Evolutionary conservation across 2,113 vertebrate species (phyloP), one percentile per base, ranked within the genome.

Genomic region (Cranoglanis bouderius): DNA sequence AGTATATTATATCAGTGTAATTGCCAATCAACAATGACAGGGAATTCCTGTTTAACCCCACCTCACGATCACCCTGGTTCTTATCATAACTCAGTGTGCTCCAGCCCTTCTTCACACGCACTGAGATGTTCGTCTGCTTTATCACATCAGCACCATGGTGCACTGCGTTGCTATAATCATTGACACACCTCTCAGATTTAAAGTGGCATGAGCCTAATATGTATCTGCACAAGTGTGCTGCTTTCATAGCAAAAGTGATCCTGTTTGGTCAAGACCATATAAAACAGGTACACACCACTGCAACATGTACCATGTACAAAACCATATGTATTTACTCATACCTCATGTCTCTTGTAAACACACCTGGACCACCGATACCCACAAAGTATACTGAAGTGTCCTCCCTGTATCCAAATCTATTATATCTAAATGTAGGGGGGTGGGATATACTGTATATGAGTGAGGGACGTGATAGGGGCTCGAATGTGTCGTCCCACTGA

Each of bases 1-100:
- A 67, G 53, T 13, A 26, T 63, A 19, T 57, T 21, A 57, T 57
- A 19, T 59, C 5, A 6, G 4, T 21, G 19, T 67, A 81, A 67
- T 72, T 86, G 70, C 57, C 38, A 49, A 46, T 65, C 40, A 35
- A 35, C n/a, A 40, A 38, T 0, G 29, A 9, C n/a, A 88, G 70
- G n/a, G 43, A 70, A 81, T 85, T 70, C 70, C 53, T 61, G 51
- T 77, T 77, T 63, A 86, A 61, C 63, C 7, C 43, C 49, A 35
- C 1, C 32, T 78, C 38, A 9, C 21, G 12, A 13, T 13, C 24
- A 26, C 24, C 24, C 46, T 40, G 70, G 65, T 49, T 67, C 77
- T 40, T 9, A 38, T 65, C 77, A 86, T 78, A 59, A 81, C 59
- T 70, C 85, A 63, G 46, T 35, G 53, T 63, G 14, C 67, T 57